Base-by-base conservation (phyloP, 2,113 vertebrate genomes). In the Apus apus region DNA sequence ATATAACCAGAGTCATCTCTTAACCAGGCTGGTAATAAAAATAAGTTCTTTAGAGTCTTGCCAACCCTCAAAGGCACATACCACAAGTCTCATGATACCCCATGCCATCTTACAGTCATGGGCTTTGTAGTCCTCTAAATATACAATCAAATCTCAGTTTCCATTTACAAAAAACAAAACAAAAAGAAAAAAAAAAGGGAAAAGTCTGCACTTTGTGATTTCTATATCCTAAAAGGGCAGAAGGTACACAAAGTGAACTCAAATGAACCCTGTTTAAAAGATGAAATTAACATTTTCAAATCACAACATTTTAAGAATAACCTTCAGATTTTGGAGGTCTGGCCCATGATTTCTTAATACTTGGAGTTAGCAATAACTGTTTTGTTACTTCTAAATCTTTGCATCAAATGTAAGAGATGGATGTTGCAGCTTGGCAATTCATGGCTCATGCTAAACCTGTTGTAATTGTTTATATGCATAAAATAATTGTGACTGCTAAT, bases 141-240 rank as follows among this genome's bases (percentile, higher is more conserved):
- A 92, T 1, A 79, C 83, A 82, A 75, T 53, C 66, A 94, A 85
- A 95, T 62, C 53, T 90, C 75, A 68, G 77, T n/a, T 92, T 70
- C 61, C 82, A 73, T 78, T 89, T 70, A 65, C 18, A 17, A 79
- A 21, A 79, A 80, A 53, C 56, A 29, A 22, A 79, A 21, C 75
- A 80, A 53, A 56, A 29, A 22, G 36, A 60, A 38, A 19, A 79
- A 21, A 79, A 80, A 53, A 62, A 29, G 20, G 36, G 16, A 77
- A n/a, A 62, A 3, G 8, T 18, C n/a, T 38, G 27, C 51, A 40
- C 17, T 89, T 92, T 23, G 22, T 72, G 57, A 92, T 82, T 89
- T 90, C 57, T 48, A 25, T 23, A 45, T 65, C 86, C 91, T 92
- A 87, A 96, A 95, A 95, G 91, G 81, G 80, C 80, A 94, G 84